Conservation (phyloP, 2,888 invertebrate species). For the Lycia hirtaria region DNA sequence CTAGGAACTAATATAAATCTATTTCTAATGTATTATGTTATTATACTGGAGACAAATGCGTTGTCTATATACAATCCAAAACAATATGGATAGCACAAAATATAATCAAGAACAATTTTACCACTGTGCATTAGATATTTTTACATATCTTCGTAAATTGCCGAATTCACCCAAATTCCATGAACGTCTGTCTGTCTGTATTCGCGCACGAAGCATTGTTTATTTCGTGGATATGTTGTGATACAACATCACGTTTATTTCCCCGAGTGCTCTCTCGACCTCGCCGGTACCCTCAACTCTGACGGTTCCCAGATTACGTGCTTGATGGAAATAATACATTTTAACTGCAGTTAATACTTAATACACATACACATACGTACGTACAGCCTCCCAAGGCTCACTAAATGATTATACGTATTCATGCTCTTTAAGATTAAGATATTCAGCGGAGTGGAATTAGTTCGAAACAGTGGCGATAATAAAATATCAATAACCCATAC, state of each 20-base stretch:
- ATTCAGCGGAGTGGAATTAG: conserved; percentile 28
- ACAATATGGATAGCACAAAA: neutral
- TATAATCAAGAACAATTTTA: neutral
- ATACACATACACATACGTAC: conserved; percentile 25
- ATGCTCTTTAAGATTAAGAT: conserved; percentile 34
- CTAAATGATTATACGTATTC: conserved; percentile 15
- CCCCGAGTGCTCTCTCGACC: conserved; percentile 15
- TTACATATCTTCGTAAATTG: conserved; percentile 20
- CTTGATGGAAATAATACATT: conserved; percentile 29
- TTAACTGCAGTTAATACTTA: conserved; percentile 14
- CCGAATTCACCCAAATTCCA: conserved; percentile 16
- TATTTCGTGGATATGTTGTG: conserved; percentile 18
- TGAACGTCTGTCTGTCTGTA: conserved; percentile 1
- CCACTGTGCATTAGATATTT: conserved; percentile 7
- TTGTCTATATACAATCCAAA: too few relatives aligned
- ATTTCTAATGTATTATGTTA: too few relatives aligned
- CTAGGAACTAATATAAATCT: too few relatives aligned
- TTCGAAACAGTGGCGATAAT: conserved; percentile 25
- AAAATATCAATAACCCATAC: conserved; percentile 19
- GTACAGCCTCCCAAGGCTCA: conserved; percentile 6
- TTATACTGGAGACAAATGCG: too few relatives aligned
- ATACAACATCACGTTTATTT: conserved; percentile 15
- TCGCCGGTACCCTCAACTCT: conserved; percentile 10
- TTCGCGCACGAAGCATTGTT: conserved; percentile 11
- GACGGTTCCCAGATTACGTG: conserved; percentile 27